These are phyloP conservation scores for Xyrauchen texanus DNA, from an alignment of 2,113 vertebrate species.

Conservation along the genomic window DNA sequence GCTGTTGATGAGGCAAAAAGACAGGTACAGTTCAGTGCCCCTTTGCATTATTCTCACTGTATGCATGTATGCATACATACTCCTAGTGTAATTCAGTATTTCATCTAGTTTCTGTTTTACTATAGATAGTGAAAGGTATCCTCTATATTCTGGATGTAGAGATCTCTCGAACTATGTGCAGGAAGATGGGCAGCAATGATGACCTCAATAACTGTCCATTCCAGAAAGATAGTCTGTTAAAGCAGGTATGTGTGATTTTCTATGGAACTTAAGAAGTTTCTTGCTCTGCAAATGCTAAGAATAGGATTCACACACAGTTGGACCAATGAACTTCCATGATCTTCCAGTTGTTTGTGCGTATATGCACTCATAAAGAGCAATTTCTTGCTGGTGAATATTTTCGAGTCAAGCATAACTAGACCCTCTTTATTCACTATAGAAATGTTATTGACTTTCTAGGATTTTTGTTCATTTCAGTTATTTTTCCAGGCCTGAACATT, in stretches of 20 bases:
- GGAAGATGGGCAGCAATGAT: constrained; percentile 47
- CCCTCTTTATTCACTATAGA: no score
- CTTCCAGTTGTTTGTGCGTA: no score
- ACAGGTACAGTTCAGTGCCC: constrained; percentile 60
- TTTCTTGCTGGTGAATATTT: no score
- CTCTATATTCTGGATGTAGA: constrained; percentile 63
- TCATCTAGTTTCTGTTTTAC: neutral
- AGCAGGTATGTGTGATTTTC: constrained; percentile 59
- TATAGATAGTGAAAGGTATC: constrained; percentile 68
- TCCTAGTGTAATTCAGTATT: neutral
- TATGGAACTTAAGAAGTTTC: no score
- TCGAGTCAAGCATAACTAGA: no score
- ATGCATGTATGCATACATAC: neutral
- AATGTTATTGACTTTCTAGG: no score
- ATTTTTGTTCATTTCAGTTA: no score
- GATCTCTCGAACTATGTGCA: constrained; percentile 71
- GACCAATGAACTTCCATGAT: no score
- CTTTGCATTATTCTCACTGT: neutral
- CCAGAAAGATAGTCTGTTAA: constrained; percentile 60
- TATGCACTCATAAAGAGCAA: no score
- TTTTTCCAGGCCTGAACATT: no score
- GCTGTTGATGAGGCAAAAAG: constrained; percentile 59
- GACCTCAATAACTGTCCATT: constrained; percentile 62
- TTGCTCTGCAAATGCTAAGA: no score
- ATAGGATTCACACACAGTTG: no score